Evolutionary conservation across 92 coral and sea anemone species (phyloP), one percentile per base, ranked within the genome.

Genomic region (Pocillopora meandrina): DNA sequence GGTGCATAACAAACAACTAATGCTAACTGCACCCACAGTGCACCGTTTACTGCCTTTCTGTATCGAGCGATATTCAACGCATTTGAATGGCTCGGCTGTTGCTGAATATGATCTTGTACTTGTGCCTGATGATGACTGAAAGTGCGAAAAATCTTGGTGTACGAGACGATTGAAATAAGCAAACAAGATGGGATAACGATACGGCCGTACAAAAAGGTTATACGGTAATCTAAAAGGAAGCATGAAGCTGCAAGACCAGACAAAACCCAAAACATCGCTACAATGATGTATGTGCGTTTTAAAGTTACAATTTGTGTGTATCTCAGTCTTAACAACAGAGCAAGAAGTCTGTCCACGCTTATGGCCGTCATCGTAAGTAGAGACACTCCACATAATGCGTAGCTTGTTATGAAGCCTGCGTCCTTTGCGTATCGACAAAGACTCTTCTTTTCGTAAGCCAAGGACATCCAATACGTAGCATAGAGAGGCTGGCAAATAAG

Each of bases 1-100:
- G 71, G 71, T 31, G 10, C 12, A 66, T 66, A 66, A 66, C 71
- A 66, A 26, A 17, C 71, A 26, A 66, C 71, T 66, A 66, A 66
- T 66, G 47, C 15, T 1, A 33, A 26, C 71, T 66, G 71, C 71
- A 66, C 71, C 71, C 71, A 66, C 71, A 66, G 47, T 11, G 71
- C 36, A 66, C 71, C 33, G 71, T 14, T 20, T 35, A 66, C 35
- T 66, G 71, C 71, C 42, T 66, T 66, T 13, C 14, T 66, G 17
- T 23, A 26, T 9, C 71, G 71, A 13, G 34, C 71, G 12, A 66
- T 11, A 36, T 66, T 66, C 71, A 66, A 16, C 10, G 19, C 8
- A 66, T 26, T 26, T 26, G 10, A 3, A 9, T 66, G 71, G 71
- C 47, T 12, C 14, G 47, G 71, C 10, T 23, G 71, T 65, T 65